phyloP scores from a whole-genome alignment of 2,113 vertebrate species.

The Prunella himalayana region DNA sequence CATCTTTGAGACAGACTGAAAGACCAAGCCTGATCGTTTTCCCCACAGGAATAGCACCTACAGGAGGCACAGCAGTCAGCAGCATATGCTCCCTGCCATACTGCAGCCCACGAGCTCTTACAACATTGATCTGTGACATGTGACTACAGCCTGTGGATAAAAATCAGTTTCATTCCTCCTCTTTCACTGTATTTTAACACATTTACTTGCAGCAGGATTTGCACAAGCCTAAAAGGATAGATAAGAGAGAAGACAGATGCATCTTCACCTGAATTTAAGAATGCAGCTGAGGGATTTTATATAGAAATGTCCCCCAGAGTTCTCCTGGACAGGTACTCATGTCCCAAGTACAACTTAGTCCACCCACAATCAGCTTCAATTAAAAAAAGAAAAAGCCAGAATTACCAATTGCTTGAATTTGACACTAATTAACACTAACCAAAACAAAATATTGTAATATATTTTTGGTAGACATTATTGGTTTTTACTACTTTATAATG shows the following conservation, averaged over 20 bases:
- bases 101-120: not conserved
- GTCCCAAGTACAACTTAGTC: not conserved
- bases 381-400: not conserved
- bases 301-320: not conserved
- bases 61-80: not conserved
- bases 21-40: not conserved
- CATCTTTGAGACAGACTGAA: not conserved
- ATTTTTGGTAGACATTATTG: not conserved
- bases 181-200: not conserved
- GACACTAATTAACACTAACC: not conserved
- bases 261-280: not conserved
- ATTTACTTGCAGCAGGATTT: not conserved
- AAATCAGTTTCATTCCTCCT: not conserved
- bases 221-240: not conserved
- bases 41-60: not conserved
- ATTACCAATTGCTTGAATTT: not conserved
- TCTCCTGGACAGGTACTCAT: not conserved
- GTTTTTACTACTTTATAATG: not conserved
- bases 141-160: not conserved
- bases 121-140: not conserved
- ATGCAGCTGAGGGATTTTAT: not conserved
- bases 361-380: not conserved
- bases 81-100: not conserved
- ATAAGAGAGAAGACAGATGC: not conserved
- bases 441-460: not conserved